Percentiles rank a stretch among this genome's conserved stretches.
phyloP scores from a whole-genome alignment of 2,113 vertebrate species.

The Centropristis striata region DNA sequence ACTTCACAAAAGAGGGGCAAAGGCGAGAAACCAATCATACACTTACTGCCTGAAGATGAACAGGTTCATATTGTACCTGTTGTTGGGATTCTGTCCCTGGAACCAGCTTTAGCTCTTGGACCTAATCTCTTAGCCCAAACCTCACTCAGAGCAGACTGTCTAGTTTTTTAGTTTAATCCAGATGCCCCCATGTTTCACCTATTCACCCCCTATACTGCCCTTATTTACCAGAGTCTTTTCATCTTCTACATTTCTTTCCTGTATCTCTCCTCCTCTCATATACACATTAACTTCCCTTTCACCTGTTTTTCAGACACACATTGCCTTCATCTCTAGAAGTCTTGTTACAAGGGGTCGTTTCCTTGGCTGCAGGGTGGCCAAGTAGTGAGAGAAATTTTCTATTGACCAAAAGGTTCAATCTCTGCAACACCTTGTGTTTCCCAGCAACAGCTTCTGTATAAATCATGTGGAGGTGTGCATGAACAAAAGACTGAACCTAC shows the following conservation, averaged over 20 bases:
- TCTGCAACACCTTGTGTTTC: conserved; percentile 10
- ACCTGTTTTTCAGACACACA: conserved; percentile 60
- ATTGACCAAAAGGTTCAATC: conserved; percentile 23
- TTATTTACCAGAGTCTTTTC: conserved; percentile 58
- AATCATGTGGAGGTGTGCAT: background rate
- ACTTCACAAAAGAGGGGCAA: background rate
- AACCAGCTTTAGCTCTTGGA: background rate
- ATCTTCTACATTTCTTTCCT: conserved; percentile 57
- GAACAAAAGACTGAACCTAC: conserved; percentile 9
- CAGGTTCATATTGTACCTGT: background rate
- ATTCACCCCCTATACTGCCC: conserved; percentile 32
- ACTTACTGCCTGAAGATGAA: background rate
- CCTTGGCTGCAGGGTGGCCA: conserved; percentile 18
- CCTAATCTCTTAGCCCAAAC: conserved; percentile 1
- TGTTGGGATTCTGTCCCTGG: background rate
- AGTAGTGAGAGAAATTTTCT: conserved; percentile 7
- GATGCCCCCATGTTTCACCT: conserved; percentile 29
- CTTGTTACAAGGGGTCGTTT: conserved; percentile 38
- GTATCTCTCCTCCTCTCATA: conserved; percentile 28
- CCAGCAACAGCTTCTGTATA: background rate
- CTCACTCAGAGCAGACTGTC: background rate
- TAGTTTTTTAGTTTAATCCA: conserved; percentile 18
- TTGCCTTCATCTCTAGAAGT: conserved; percentile 49
- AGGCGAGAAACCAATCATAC: background rate
- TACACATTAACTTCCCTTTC: conserved; percentile 67